Evolutionary conservation across 2,797 vertebrate genomes (phyloP).

Genomic region (Pangasius krempfi): DNA sequence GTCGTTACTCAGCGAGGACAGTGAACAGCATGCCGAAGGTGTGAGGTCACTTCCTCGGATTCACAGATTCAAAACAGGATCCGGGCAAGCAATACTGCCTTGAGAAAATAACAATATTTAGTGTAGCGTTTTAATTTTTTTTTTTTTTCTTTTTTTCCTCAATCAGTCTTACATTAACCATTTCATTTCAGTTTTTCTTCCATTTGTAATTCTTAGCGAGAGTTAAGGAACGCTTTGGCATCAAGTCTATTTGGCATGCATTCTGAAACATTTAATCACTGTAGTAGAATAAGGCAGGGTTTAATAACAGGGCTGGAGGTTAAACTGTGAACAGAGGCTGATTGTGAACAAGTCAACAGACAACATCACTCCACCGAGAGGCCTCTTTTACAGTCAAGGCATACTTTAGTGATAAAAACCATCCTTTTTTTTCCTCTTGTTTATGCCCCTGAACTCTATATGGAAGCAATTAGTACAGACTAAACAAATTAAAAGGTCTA

Average conservation of each 20-base stretch:
- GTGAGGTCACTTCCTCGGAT: conserved; percentile 43
- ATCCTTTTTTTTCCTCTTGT: conserved; percentile 38
- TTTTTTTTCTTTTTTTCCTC: not conserved
- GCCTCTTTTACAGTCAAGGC: conserved; percentile 49
- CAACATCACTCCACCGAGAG: conserved; percentile 46
- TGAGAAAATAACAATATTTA: not conserved
- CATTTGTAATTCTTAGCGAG: conserved; percentile 1
- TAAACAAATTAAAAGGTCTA: conserved; percentile 60
- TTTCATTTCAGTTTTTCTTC: not conserved
- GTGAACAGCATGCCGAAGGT: conserved; percentile 37
- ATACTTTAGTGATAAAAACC: conserved; percentile 55
- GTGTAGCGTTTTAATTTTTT: too few species aligned
- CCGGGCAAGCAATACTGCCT: not conserved
- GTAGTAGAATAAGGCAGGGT: conserved; percentile 36
- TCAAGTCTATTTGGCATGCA: conserved; percentile 4
- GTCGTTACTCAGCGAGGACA: conserved; percentile 54
- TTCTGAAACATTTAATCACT: conserved; percentile 25
- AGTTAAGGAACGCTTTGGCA: conserved; percentile 9
- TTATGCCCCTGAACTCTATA: conserved; percentile 57
- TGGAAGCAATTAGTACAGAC: conserved; percentile 59
- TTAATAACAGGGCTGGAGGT: conserved; percentile 46
- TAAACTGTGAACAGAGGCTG: conserved; percentile 47
- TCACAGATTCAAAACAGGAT: not conserved
- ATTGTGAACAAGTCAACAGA: conserved; percentile 52
- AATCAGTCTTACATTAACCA: not conserved